phyloP scores from a whole-genome alignment of 2,888 invertebrate species.

The Agrotis puta region DNA sequence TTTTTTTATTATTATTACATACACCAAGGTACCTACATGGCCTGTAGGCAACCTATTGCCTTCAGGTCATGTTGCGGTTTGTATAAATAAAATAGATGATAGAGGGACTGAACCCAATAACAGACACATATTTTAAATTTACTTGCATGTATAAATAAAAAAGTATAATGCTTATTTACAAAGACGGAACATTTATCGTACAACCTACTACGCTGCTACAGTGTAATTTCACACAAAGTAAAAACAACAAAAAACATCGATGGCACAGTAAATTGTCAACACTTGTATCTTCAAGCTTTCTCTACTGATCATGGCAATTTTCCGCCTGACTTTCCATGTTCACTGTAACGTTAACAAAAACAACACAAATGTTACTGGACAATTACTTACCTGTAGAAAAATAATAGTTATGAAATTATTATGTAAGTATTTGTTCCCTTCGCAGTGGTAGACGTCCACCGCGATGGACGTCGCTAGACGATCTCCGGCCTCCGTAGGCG shows the following conservation, averaged over 20 bases:
- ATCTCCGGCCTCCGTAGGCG: too few relatives aligned
- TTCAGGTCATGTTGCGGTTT: background rate
- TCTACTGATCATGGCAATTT: slow-evolving; percentile 51
- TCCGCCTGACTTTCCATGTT: slow-evolving; percentile 47
- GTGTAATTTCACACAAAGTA: slow-evolving; percentile 29
- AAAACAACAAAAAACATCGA: slow-evolving; percentile 22
- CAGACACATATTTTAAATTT: background rate
- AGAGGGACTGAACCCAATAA: background rate
- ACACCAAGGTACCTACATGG: too few relatives aligned
- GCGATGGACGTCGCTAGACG: too few relatives aligned
- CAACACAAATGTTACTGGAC: background rate
- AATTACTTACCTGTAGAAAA: slow-evolving; percentile 9
- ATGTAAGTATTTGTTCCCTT: too few relatives aligned
- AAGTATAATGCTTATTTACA: background rate
- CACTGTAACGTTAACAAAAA: slow-evolving; percentile 33
- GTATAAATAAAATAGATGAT: background rate
- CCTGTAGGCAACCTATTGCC: too few relatives aligned
- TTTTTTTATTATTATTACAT: too few relatives aligned
- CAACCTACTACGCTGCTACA: slow-evolving; percentile 2
- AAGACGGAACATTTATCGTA: slow-evolving; percentile 1
- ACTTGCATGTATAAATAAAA: background rate
- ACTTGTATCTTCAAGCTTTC: slow-evolving; percentile 56
- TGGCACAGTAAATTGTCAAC: slow-evolving; percentile 29
- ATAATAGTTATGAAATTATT: background rate
- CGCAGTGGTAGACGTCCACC: too few relatives aligned